These are phyloP conservation scores for Trichomycterus rosablanca DNA, from an alignment of 2,113 vertebrate species.

Conservation along the genomic window DNA sequence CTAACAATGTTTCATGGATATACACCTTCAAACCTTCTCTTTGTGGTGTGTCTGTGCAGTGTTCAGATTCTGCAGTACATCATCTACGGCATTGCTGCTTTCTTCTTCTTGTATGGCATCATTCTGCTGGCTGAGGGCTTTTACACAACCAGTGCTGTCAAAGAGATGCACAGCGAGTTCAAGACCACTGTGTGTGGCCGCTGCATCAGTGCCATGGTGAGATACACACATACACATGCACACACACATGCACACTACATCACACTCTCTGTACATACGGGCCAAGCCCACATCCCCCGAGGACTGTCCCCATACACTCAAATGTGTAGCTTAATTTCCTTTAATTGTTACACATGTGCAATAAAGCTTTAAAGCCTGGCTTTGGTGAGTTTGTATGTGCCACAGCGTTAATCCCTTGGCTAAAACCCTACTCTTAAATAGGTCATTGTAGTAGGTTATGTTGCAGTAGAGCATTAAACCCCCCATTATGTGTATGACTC, in stretches of 20 bases:
- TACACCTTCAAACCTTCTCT: too few species aligned
- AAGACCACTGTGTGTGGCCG: constrained; percentile 95
- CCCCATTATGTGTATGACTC: not conserved
- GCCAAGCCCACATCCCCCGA: constrained; percentile 38
- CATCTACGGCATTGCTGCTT: constrained; percentile 96
- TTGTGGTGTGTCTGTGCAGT: constrained; percentile 70
- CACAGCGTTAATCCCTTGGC: constrained; percentile 20
- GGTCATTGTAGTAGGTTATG: constrained; percentile 35
- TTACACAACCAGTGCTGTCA: constrained; percentile 94
- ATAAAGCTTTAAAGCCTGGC: constrained; percentile 41
- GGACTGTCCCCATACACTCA: constrained; percentile 52
- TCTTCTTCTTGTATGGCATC: constrained; percentile 96
- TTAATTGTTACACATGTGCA: constrained; percentile 58
- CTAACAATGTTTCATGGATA: too few species aligned
- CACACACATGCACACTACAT: constrained; percentile 24
- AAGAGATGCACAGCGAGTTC: constrained; percentile 95
- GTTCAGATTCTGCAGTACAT: constrained; percentile 96
- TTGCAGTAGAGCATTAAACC: constrained; percentile 14
- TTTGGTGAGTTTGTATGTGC: constrained; percentile 6
- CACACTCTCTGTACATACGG: constrained; percentile 2
- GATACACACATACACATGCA: constrained; percentile 34
- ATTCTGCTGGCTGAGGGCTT: constrained; percentile 94
- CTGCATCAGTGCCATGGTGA: constrained; percentile 94
- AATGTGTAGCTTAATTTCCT: constrained; percentile 52
- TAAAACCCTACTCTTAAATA: constrained; percentile 19